A percentile compares a stretch with the other conserved stretches of the same genome.
These are phyloP conservation scores for Myiothlypis coronata DNA, from an alignment of 2,797 vertebrate genomes.

Conservation along the genomic window DNA sequence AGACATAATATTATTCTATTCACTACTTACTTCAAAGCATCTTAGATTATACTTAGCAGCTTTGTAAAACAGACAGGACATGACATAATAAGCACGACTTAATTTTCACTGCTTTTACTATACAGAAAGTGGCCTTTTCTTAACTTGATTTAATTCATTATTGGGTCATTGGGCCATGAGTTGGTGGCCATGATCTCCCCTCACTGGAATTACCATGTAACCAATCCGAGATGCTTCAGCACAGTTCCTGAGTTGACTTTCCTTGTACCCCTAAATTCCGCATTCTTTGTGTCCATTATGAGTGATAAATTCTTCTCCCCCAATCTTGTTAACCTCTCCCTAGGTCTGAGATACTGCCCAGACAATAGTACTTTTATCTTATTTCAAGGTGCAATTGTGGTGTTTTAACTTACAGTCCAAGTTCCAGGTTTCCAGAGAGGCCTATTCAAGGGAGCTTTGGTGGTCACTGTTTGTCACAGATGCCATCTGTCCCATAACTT, in stretches of 20 bases:
- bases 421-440: neutral
- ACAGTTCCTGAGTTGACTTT: neutral
- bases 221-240: neutral
- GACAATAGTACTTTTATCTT: neutral
- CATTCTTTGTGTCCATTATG: neutral
- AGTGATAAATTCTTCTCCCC: neutral
- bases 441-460: rapidly evolving
- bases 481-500: too few relatives aligned
- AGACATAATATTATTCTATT: neutral
- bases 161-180: neutral
- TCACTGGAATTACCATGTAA: neutral
- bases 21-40: neutral
- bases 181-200: too few relatives aligned
- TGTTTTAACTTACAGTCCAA: neutral
- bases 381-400: neutral
- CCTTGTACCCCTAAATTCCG: too few relatives aligned
- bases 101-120: neutral
- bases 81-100: neutral
- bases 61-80: neutral
- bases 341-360: neutral
- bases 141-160: neutral
- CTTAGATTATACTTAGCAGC: neutral
- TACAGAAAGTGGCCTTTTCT: neutral
- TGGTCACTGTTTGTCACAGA: too few relatives aligned
- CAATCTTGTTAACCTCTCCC: neutral